phyloP scores from a whole-genome alignment of 2,113 vertebrate species.

The Nycticebus coucang region DNA sequence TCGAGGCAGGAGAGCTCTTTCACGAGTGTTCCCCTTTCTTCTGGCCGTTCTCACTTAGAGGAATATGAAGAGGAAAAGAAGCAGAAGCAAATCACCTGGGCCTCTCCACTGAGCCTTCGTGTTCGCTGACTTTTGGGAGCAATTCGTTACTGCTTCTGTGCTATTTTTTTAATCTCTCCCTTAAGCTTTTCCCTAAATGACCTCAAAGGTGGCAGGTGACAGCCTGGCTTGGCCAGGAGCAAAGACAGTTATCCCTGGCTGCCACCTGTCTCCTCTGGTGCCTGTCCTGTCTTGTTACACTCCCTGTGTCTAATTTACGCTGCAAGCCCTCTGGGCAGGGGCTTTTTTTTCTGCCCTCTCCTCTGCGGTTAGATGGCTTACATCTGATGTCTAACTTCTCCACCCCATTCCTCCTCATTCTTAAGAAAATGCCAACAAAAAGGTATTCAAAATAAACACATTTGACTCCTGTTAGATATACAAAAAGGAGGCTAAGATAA shows the following conservation, averaged over 20 bases:
- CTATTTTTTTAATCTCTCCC: constrained; percentile 6
- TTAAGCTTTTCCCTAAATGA: not conserved
- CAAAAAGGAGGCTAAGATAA: not conserved
- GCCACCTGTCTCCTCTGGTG: constrained; percentile 47
- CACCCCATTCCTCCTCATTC: not conserved
- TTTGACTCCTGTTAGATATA: not conserved
- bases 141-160: not conserved
- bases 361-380: constrained; percentile 44
- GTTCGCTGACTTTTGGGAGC: not conserved
- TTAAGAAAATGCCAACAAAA: constrained; percentile 1
- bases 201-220: constrained; percentile 49
- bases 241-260: constrained; percentile 60
- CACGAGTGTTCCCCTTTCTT: not conserved
- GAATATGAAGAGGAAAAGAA: not conserved
- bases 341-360: not conserved
- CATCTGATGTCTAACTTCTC: constrained; percentile 11
- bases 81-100: not conserved
- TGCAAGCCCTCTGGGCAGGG: constrained; percentile 54
- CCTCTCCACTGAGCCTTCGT: not conserved
- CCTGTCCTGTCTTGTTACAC: constrained; percentile 58
- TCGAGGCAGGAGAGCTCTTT: not conserved
- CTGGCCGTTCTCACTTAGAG: not conserved
- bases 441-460: not conserved
- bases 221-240: constrained; percentile 44
- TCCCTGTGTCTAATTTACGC: constrained; percentile 64